A percentile compares a stretch with the other conserved stretches of the same genome.
Conservation (phyloP, 2,797 vertebrate genomes). For the Denticeps clupeoides region DNA sequence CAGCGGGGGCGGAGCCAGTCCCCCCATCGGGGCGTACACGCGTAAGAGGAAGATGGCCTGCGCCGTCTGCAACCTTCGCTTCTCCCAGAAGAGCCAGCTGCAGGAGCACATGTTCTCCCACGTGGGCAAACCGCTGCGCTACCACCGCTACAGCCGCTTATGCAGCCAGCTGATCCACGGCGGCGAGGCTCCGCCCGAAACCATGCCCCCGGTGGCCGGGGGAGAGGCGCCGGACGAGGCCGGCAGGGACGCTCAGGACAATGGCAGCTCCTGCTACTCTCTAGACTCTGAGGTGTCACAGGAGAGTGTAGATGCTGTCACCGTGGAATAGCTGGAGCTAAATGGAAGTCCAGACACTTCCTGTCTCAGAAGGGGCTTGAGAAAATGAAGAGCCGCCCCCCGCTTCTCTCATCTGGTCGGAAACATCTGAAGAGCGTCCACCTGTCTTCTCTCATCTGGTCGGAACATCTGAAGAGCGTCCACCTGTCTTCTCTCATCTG, state of each 20-base stretch:
- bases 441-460: conserved; percentile 15
- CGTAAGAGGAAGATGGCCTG: conserved; percentile 86
- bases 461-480: no score
- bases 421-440: no score
- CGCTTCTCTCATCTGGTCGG: no score
- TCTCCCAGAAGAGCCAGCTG: conserved; percentile 79
- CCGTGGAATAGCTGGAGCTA: conserved; percentile 57
- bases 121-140: conserved; percentile 72
- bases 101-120: conserved; percentile 91
- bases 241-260: conserved; percentile 65
- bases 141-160: conserved; percentile 69
- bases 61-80: conserved; percentile 75
- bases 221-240: conserved; percentile 50
- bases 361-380: no score
- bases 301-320: conserved; percentile 71
- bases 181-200: conserved; percentile 51
- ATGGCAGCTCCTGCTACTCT: conserved; percentile 73
- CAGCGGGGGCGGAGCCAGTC: conserved; percentile 16
- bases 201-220: conserved; percentile 33
- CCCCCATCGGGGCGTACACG: conserved; percentile 54
- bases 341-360: neutral
- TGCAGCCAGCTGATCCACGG: conserved; percentile 64
- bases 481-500: no score
- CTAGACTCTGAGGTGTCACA: conserved; percentile 79
- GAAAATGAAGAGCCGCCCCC: no score